These are phyloP conservation scores for Bergia sp. DNA, from an alignment of 92 coral and sea anemone species.

Conservation along the genomic window DNA sequence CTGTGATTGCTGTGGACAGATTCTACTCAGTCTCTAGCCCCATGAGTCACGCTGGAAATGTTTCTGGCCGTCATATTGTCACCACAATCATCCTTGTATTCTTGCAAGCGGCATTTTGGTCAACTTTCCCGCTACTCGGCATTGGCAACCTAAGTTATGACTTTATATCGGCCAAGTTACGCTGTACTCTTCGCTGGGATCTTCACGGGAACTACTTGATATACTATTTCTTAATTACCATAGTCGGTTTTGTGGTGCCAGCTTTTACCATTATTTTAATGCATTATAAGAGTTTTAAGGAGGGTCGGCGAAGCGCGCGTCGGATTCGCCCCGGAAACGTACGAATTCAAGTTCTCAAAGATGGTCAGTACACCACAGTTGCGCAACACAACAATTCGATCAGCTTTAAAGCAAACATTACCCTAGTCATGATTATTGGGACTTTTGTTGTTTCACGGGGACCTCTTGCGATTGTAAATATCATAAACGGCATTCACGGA, in stretches of 20 bases:
- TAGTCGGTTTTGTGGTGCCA: slow-evolving; percentile 70
- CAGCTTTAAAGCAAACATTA: slow-evolving; percentile 60
- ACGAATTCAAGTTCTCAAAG: slow-evolving; percentile 64
- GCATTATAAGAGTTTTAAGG: slow-evolving; percentile 80
- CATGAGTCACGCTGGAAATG: slow-evolving; percentile 74
- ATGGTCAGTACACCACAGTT: slow-evolving; percentile 79
- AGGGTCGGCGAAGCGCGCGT: slow-evolving; percentile 78
- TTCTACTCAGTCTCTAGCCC: slow-evolving; percentile 75
- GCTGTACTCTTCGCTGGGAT: slow-evolving; percentile 82
- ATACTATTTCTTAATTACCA: slow-evolving; percentile 65
- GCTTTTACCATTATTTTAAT: slow-evolving; percentile 61
- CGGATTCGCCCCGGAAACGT: slow-evolving; percentile 86
- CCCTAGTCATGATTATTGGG: slow-evolving; percentile 67
- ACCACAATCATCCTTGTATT: slow-evolving; percentile 47
- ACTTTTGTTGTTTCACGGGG: slow-evolving; percentile 72
- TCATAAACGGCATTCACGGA: slow-evolving; percentile 57
- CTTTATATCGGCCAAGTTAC: slow-evolving; percentile 57
- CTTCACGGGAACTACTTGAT: slow-evolving; percentile 63
- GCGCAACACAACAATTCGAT: slow-evolving; percentile 50
- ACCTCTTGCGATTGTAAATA: slow-evolving; percentile 61
- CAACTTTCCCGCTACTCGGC: slow-evolving; percentile 69
- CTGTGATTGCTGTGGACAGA: slow-evolving; percentile 80
- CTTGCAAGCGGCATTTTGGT: slow-evolving; percentile 76
- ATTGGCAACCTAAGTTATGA: slow-evolving; percentile 64
- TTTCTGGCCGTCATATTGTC: slow-evolving; percentile 57